Evolutionary conservation across 1,140 invertebrate genomes (phyloP).

Genomic region (Trichonephila clavipes): DNA sequence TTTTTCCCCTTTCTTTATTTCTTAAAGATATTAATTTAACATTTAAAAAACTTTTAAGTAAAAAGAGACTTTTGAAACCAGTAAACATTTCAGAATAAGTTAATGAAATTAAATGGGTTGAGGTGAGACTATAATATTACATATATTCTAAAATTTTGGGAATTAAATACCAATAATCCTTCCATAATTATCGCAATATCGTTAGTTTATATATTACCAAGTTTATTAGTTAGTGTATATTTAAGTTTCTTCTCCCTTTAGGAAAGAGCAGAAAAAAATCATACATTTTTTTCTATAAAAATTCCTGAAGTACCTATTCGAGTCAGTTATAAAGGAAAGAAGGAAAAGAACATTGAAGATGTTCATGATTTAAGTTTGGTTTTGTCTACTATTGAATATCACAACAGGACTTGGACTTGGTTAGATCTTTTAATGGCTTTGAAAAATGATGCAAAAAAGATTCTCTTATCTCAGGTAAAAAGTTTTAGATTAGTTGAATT

Average conservation of each 20-base stretch:
- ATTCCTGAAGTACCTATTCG: slow-evolving; percentile 96
- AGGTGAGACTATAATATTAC: no score
- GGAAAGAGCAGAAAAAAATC: slow-evolving; percentile 98
- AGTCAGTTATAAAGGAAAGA: slow-evolving; percentile 98
- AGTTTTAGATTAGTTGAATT: neutral
- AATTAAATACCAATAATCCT: no score
- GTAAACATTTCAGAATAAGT: no score
- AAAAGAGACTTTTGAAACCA: no score
- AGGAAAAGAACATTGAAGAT: slow-evolving; percentile 99
- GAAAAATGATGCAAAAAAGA: slow-evolving; percentile 94
- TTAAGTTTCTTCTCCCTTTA: slow-evolving; percentile 74
- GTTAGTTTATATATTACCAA: no score
- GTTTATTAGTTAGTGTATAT: neutral
- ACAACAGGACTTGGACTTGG: slow-evolving; percentile 99
- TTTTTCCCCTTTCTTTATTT: no score
- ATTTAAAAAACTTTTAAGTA: no score
- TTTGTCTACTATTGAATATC: slow-evolving; percentile 97
- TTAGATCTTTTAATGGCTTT: slow-evolving; percentile 97
- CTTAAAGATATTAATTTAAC: no score
- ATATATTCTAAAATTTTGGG: no score
- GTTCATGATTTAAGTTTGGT: slow-evolving; percentile 95
- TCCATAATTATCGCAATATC: no score
- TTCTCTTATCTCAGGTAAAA: slow-evolving; percentile 90
- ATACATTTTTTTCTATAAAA: slow-evolving; percentile 99
- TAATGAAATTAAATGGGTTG: no score